A percentile compares a stretch with the other conserved stretches of the same genome.
Evolutionary conservation across 2,888 invertebrate species (phyloP).

Genomic region (Rambutsinella grinnellia): DNA sequence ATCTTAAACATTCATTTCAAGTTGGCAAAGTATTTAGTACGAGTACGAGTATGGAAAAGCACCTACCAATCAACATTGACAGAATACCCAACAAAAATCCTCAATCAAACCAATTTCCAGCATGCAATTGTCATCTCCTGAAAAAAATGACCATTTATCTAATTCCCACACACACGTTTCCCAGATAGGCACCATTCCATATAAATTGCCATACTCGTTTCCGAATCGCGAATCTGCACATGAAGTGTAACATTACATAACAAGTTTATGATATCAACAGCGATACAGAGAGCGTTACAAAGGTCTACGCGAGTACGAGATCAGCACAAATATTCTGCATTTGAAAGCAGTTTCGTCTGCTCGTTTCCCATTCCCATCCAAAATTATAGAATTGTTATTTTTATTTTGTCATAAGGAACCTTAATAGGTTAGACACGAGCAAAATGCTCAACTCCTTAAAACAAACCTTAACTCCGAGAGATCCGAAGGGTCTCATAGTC

Average conservation of each 20-base stretch:
- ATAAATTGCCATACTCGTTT: background rate
- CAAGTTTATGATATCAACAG: background rate
- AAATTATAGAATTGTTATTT: slow-evolving; percentile 5
- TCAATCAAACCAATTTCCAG: background rate
- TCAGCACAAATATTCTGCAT: too few species aligned
- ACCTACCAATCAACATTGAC: too few species aligned
- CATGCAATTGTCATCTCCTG: background rate
- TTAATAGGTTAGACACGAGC: too few species aligned
- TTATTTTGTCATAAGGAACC: too few species aligned
- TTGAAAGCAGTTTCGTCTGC: background rate
- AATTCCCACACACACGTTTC: background rate
- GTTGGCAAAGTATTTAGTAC: too few species aligned
- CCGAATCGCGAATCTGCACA: background rate
- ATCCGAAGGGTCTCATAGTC: slow-evolving; percentile 22
- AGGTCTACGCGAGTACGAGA: background rate
- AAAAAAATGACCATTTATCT: background rate
- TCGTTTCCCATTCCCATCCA: slow-evolving; percentile 12
- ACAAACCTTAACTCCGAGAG: slow-evolving; percentile 29
- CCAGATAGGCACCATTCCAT: background rate
- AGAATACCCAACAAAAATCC: background rate
- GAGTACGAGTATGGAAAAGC: too few species aligned
- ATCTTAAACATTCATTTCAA: too few species aligned
- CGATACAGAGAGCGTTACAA: background rate
- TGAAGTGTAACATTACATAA: too few species aligned
- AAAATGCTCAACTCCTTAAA: too few species aligned